Evolutionary conservation across 2,797 vertebrate species (phyloP).

Genomic region (Oceanodroma leucorhoa): DNA sequence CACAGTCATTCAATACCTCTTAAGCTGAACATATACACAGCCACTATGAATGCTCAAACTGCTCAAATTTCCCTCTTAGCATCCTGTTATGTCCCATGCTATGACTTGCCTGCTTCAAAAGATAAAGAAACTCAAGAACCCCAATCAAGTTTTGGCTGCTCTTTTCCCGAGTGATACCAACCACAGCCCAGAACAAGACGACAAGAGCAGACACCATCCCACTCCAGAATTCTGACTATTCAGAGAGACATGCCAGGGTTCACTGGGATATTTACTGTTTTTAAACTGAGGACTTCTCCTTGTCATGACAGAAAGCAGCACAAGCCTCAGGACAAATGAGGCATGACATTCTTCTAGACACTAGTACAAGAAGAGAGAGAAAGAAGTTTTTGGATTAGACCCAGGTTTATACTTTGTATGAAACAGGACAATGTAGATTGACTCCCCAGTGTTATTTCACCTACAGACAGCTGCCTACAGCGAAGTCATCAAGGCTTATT

Average conservation of each 20-base stretch:
- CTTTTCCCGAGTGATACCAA: neutral
- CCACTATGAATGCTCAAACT: neutral
- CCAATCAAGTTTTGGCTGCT: neutral
- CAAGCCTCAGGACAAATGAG: neutral
- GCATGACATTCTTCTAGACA: neutral
- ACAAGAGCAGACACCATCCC: neutral
- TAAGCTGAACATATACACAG: neutral
- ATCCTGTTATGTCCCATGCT: fast-evolving
- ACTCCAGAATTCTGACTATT: neutral
- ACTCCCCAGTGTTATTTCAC: neutral
- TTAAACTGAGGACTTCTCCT: neutral
- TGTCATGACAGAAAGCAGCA: neutral
- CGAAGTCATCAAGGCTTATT: neutral
- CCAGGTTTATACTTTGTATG: neutral
- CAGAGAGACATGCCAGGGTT: neutral
- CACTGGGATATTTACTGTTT: neutral
- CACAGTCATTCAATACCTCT: neutral
- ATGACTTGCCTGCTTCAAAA: neutral
- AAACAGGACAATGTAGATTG: neutral
- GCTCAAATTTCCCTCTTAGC: neutral
- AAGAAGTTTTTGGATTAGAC: neutral
- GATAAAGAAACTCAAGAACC: neutral
- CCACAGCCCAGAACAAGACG: neutral
- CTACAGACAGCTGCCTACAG: neutral
- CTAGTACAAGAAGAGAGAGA: neutral